Evolutionary conservation across 1,140 invertebrate species (phyloP).

Genomic region (Prorops nasuta): DNA sequence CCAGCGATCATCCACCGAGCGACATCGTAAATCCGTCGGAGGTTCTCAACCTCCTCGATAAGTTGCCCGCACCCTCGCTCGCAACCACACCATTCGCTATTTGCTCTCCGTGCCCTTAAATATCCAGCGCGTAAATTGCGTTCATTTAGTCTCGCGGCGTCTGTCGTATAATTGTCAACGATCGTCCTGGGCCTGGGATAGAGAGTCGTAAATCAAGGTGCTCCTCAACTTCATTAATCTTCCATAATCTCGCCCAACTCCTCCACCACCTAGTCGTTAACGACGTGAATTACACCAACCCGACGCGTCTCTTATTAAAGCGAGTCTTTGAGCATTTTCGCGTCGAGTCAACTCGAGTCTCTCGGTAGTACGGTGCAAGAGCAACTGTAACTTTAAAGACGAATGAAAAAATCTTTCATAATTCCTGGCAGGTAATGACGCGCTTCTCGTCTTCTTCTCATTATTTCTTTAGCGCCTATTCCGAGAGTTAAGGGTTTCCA

Average conservation of each 20-base stretch:
- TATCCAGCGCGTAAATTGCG: not conserved
- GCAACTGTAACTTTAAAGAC: too few relatives aligned
- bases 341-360: too few relatives aligned
- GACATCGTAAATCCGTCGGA: conserved; percentile 49
- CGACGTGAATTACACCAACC: not conserved
- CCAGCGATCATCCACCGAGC: conserved; percentile 51
- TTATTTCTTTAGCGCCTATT: too few relatives aligned
- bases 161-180: too few relatives aligned
- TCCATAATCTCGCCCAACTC: not conserved
- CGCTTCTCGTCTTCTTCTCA: too few relatives aligned
- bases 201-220: not conserved
- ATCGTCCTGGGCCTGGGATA: not conserved
- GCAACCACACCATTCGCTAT: too few relatives aligned
- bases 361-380: too few relatives aligned
- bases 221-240: not conserved
- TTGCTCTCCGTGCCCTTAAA: not conserved
- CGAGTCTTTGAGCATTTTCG: too few relatives aligned
- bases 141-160: not conserved
- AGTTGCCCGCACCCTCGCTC: conserved; percentile 12
- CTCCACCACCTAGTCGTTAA: not conserved
- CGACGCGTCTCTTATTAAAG: not conserved
- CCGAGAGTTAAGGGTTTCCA: too few relatives aligned
- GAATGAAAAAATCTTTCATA: too few relatives aligned
- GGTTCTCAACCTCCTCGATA: conserved; percentile 55
- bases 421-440: too few relatives aligned